Conservation (phyloP, 2,113 vertebrate species). For the Neogobius melanostomus region DNA sequence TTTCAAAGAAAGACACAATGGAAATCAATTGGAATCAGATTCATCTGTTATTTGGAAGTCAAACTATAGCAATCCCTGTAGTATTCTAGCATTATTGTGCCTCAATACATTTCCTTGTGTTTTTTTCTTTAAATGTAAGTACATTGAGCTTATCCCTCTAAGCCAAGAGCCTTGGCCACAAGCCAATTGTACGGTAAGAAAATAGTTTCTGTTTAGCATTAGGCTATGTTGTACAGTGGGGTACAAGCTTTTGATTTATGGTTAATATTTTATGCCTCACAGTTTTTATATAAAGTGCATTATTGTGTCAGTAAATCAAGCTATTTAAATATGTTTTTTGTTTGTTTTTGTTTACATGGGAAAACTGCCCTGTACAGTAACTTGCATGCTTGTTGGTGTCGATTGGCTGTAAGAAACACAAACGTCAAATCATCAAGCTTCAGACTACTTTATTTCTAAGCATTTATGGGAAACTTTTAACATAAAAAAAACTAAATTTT, state of each 20-base stretch:
- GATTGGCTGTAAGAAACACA: slow-evolving; percentile 15
- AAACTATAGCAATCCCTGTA: neutral
- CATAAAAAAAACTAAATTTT: slow-evolving; percentile 27
- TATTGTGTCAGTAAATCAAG: slow-evolving; percentile 23
- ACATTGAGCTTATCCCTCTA: neutral
- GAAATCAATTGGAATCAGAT: neutral
- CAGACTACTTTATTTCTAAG: slow-evolving; percentile 24
- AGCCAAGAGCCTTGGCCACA: slow-evolving; percentile 20
- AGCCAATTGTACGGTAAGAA: slow-evolving; percentile 12
- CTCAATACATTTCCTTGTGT: slow-evolving; percentile 1
- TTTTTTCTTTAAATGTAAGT: neutral
- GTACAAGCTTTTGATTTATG: slow-evolving; percentile 12
- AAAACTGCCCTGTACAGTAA: slow-evolving; percentile 27
- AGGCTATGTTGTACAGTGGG: slow-evolving; percentile 29
- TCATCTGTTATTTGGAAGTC: neutral
- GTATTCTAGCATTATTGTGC: neutral
- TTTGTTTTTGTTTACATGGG: slow-evolving; percentile 8
- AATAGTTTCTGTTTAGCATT: slow-evolving; percentile 15
- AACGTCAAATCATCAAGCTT: slow-evolving; percentile 16
- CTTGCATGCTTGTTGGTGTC: slow-evolving; percentile 51
- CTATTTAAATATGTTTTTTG: slow-evolving; percentile 14
- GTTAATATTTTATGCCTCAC: slow-evolving; percentile 38
- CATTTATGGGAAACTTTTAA: neutral
- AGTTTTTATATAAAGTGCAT: neutral
- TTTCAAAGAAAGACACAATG: slow-evolving; percentile 14